Percentiles rank a stretch among this genome's conserved stretches.
Conservation (phyloP, 1,140 invertebrate genomes). For the Kradibia gibbosae region DNA sequence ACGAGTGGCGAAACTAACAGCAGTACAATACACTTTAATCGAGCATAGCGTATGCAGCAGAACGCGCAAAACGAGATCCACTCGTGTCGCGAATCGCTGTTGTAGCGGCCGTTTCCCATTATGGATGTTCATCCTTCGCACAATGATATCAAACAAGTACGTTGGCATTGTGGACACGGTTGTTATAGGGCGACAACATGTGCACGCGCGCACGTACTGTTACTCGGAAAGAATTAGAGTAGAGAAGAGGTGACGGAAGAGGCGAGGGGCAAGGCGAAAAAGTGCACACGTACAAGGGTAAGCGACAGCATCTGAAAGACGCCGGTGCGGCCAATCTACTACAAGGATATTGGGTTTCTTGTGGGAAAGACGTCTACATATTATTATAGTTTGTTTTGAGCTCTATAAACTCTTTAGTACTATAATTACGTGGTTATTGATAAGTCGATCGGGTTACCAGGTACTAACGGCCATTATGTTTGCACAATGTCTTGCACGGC, state of each 20-base stretch:
- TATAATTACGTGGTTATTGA: constrained; percentile 74
- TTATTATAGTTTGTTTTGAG: constrained; percentile 74
- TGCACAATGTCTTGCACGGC: constrained; percentile 58
- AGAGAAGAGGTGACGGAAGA: constrained; percentile 54
- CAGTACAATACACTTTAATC: too few relatives aligned
- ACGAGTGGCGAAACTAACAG: too few relatives aligned
- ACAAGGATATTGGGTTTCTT: constrained; percentile 72
- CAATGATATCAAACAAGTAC: background rate
- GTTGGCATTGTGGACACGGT: background rate
- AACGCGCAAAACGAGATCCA: background rate
- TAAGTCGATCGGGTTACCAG: constrained; percentile 73
- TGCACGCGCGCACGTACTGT: background rate
- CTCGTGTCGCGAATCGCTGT: background rate
- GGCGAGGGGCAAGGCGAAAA: constrained; percentile 35
- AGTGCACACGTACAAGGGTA: background rate
- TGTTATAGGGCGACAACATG: too few relatives aligned
- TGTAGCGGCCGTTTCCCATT: background rate
- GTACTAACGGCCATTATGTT: constrained; percentile 59
- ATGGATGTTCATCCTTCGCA: constrained; percentile 56
- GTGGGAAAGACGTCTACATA: constrained; percentile 72
- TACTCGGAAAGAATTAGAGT: background rate
- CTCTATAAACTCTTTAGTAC: constrained; percentile 72
- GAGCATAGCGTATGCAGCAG: too few relatives aligned
- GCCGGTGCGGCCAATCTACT: constrained; percentile 66
- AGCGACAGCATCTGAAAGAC: constrained; percentile 58